Evolutionary conservation across 2,888 invertebrate genomes (phyloP), one percentile per base, ranked within the genome.

Genomic region (Noctuana brunneofusca): DNA sequence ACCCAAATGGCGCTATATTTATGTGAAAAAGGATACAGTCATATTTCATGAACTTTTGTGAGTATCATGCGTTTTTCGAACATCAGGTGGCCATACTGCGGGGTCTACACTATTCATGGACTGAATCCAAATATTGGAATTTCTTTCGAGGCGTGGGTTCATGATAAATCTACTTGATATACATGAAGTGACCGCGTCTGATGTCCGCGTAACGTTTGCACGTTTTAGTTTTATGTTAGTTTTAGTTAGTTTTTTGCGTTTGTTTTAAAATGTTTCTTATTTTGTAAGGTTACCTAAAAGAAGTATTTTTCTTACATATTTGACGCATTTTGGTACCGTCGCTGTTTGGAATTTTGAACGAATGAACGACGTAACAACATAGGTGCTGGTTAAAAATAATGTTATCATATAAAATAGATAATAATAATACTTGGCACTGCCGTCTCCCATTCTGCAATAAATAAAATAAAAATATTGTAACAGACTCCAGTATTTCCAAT

Each of bases 1-100:
- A 41, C 50, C 52, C 52, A 53, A 52, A 50, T 52, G 58, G 35
- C 41, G 58, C 24, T 27, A 52, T 58, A 58, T 58, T 58, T 58
- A 59, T 59, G 59, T 59, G 58, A 32, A 53, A 59, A 59, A 32
- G 59, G 59, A 59, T 59, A 59, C 58, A 59, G 58, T 52, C 27
- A 59, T 59, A 59, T 59, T 59, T 59, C 53, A 59, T 46, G 59
- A 52, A 59, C 27, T 59, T 59, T 59, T 43, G 52, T 22, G 52
- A 59, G 52, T 52, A 46, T 59, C 52, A 46, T 53, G 18, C 46
- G 52, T 52, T 52, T 48, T 43, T n/a, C 32, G 52, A 53, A 59
- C 59, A 53, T 53, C 59, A 59, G 59, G 59, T 59, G 59, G 59
- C 59, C 52, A 5, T 18, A 32, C 27, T 43, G 55, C 41, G 16